Conservation (phyloP, 2,888 invertebrate genomes). For the Synanthedon tipuliformis region DNA sequence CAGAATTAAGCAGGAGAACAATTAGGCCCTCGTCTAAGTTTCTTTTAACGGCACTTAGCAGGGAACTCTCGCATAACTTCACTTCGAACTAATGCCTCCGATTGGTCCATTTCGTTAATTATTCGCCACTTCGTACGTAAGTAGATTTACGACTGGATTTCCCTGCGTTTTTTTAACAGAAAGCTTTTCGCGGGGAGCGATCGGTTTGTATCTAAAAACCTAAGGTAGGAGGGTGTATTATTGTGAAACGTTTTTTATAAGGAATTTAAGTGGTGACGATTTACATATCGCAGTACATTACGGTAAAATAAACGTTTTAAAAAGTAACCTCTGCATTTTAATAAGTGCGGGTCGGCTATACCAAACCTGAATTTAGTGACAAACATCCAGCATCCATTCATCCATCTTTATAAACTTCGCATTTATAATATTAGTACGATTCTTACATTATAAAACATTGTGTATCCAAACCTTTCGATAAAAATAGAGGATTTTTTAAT, state of each 20-base stretch:
- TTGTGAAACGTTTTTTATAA: constrained; percentile 44
- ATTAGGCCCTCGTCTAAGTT: constrained; percentile 64
- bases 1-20: constrained; percentile 63
- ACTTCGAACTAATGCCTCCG: constrained; percentile 62
- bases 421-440: no score
- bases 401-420: no score
- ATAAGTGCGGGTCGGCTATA: no score
- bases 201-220: not conserved
- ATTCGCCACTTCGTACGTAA: constrained; percentile 69
- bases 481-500: no score
- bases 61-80: constrained; percentile 57
- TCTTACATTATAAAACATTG: no score
- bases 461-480: no score
- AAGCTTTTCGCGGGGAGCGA: constrained; percentile 12
- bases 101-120: constrained; percentile 70
- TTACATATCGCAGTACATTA: constrained; percentile 22
- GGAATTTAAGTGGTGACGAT: constrained; percentile 39
- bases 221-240: constrained; percentile 18
- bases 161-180: constrained; percentile 37
- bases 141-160: constrained; percentile 63
- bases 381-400: no score
- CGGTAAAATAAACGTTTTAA: no score
- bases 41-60: constrained; percentile 67
- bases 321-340: no score
- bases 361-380: no score